These are phyloP conservation scores for Taphrorychus bicolor DNA, from an alignment of 2,888 invertebrate genomes.

Conservation along the genomic window DNA sequence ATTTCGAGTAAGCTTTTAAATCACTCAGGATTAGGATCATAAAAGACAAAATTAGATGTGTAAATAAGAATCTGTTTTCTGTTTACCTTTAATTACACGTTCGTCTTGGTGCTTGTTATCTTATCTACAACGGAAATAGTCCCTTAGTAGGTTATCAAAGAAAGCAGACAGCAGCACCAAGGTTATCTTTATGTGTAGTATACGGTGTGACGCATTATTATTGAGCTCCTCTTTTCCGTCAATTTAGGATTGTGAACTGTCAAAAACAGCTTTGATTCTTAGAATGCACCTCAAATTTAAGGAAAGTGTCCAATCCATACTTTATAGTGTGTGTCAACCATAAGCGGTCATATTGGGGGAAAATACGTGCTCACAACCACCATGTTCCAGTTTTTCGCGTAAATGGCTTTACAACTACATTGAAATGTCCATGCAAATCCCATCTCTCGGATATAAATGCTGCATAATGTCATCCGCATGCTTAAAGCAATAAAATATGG, in stretches of 20 bases:
- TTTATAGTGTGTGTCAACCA: too few species aligned
- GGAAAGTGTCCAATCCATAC: too few species aligned
- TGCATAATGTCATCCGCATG: conserved; percentile 55
- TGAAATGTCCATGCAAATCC: conserved; percentile 57
- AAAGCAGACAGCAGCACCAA: too few species aligned
- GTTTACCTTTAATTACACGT: neutral
- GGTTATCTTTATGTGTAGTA: neutral
- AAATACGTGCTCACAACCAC: too few species aligned
- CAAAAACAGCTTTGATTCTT: too few species aligned
- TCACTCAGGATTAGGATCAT: neutral
- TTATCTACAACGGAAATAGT: neutral
- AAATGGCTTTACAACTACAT: conserved; percentile 46
- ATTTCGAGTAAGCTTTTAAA: neutral
- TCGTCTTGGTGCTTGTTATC: neutral
- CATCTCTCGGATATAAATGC: conserved; percentile 56
- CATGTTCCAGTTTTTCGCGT: neutral
- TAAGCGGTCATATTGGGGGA: too few species aligned
- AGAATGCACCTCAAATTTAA: too few species aligned
- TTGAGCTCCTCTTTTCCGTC: too few species aligned
- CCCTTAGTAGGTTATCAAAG: neutral
- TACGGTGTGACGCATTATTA: too few species aligned
- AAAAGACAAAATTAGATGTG: neutral
- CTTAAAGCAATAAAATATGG: conserved; percentile 55
- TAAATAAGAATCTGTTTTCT: neutral
- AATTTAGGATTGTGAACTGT: too few species aligned